Conservation (phyloP, 2,888 invertebrate species). For the Pachymerium ferrugineum region DNA sequence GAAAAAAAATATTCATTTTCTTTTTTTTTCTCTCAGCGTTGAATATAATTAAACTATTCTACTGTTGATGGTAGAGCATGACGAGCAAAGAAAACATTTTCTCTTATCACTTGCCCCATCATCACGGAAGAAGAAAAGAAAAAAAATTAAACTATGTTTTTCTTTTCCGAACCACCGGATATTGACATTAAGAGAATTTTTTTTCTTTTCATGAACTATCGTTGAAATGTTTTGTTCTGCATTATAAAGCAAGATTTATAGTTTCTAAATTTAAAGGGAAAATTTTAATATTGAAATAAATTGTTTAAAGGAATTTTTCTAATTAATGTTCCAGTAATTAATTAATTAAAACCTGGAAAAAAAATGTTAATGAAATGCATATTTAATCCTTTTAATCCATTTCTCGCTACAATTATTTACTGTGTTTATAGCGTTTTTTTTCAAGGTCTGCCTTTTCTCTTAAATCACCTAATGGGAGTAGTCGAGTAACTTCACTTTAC, state of each 20-base stretch:
- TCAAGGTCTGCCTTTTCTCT: background rate
- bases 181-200: background rate
- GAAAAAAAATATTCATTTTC: background rate
- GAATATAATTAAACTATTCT: background rate
- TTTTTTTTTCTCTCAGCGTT: background rate
- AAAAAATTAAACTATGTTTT: background rate
- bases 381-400: background rate
- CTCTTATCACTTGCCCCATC: background rate
- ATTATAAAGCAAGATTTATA: too few species aligned
- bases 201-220: background rate
- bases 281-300: too few species aligned
- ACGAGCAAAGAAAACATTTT: background rate
- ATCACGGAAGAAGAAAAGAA: background rate
- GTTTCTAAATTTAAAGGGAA: too few species aligned
- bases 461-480: background rate
- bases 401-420: background rate
- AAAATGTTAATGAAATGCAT: background rate
- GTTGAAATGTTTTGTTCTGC: too few species aligned
- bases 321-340: too few species aligned
- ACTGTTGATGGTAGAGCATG: background rate
- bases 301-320: too few species aligned
- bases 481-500: background rate
- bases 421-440: background rate
- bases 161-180: background rate
- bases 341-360: too few species aligned